Evolutionary conservation across 2,797 vertebrate genomes (phyloP), one percentile per base, ranked within the genome.

Genomic region (Gouania willdenowi): DNA sequence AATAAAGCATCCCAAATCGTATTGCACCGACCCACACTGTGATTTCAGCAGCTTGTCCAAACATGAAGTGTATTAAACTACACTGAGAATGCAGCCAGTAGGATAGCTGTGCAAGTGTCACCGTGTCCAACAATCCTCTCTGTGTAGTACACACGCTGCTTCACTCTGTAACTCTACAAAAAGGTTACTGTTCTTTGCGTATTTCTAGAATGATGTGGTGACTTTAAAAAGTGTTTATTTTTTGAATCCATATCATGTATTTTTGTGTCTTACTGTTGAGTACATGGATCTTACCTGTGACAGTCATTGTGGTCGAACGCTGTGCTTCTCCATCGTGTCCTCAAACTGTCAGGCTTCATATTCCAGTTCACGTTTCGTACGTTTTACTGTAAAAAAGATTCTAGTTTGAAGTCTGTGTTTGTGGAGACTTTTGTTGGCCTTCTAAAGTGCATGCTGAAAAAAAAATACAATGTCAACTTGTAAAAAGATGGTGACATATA

Each of bases 391-490:
- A 87, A 67, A 84, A 62, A 76, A 70, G 79, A 72, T 67, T 81
- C 75, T 83, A 87, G 78, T 83, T 89, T 77, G 83, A 82, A 79
- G 75, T 88, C 73, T 91, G 88, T 92, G 70, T 89, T 64, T 0
- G 90, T 94, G 85, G 78, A 91, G 82, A 79, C 91, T 64, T 90
- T 83, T 89, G 88, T 91, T 88, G 87, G 81, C 84, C 82, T 89
- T 89, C 88, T 87, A 78, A 91, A 88, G 81, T 93, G 93, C 93
- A 94, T 95, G 86, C 86, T 81, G 62, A 84, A 83, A 81, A 79
- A 74, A 81, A 80, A 79, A 77, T 76, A 84, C 87, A 81, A 63
- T 90, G 90, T 83, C 85, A 83, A 82, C 69, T 23, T 78, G 71
- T 86, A 69, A 67, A 32, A 14, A 18, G 8, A 41, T 37, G 13